Conservation (phyloP, 2,797 vertebrate species). For the Chaetophractus vellerosus region DNA sequence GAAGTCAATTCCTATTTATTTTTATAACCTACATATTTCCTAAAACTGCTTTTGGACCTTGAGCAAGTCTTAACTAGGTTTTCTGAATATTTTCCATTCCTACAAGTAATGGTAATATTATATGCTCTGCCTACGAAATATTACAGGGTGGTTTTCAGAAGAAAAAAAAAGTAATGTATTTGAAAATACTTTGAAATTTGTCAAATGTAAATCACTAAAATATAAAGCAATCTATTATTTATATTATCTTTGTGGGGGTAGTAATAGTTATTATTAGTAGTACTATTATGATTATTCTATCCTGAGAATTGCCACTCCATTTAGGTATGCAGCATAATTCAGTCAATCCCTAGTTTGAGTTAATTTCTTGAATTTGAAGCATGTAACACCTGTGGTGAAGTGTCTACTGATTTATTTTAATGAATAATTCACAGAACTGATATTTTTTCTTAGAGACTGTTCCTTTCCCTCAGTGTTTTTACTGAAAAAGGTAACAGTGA, state of each 20-base stretch:
- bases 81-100: constrained; percentile 35
- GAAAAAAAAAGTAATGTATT: neutral
- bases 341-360: constrained; percentile 55
- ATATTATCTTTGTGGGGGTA: neutral
- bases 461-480: constrained; percentile 47
- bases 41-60: neutral
- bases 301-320: constrained; percentile 17
- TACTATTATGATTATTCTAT: neutral
- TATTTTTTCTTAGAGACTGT: constrained; percentile 51
- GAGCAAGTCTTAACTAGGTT: neutral
- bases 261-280: neutral
- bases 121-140: neutral
- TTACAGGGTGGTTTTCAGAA: neutral
- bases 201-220: constrained; percentile 28
- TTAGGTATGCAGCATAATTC: constrained; percentile 27
- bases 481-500: neutral
- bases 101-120: neutral
- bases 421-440: constrained; percentile 67
- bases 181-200: neutral
- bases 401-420: constrained; percentile 54
- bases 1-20: neutral
- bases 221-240: constrained; percentile 12
- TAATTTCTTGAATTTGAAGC: constrained; percentile 57
- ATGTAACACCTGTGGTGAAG: constrained; percentile 49
- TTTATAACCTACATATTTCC: neutral